phyloP scores from a whole-genome alignment of 2,888 invertebrate species.

The Sialis lutaria region DNA sequence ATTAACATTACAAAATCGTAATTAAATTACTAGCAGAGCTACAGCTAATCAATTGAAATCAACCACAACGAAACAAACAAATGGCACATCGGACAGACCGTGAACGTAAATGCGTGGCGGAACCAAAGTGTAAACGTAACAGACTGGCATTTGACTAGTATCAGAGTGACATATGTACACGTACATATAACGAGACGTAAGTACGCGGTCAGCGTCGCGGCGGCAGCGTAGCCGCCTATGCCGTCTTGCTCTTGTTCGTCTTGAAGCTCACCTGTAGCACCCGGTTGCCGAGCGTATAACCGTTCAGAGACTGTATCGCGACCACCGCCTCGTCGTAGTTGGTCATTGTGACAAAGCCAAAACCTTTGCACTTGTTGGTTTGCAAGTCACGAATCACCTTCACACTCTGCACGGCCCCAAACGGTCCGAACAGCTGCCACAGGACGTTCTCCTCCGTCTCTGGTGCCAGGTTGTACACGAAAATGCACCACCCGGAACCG shows the following conservation, averaged over 20 bases:
- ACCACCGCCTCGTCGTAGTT: slow-evolving; percentile 94
- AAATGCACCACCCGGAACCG: slow-evolving; percentile 83
- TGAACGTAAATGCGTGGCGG: no score
- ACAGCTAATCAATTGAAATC: no score
- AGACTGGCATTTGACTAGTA: no score
- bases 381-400: slow-evolving; percentile 91
- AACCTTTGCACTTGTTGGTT: slow-evolving; percentile 96
- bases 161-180: no score
- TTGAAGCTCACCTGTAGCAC: slow-evolving; percentile 96
- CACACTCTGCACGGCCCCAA: slow-evolving; percentile 93
- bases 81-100: no score
- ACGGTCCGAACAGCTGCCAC: slow-evolving; percentile 93
- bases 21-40: no score
- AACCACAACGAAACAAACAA: no score
- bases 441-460: slow-evolving; percentile 83
- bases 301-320: slow-evolving; percentile 91
- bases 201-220: background rate
- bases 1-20: no score
- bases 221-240: slow-evolving; percentile 25
- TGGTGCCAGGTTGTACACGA: slow-evolving; percentile 82
- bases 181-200: background rate
- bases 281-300: slow-evolving; percentile 87
- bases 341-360: slow-evolving; percentile 97
- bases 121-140: no score
- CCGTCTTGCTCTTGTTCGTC: slow-evolving; percentile 70